Evolutionary conservation across 2,113 vertebrate species (phyloP).

Genomic region (Megaceryle torquata): DNA sequence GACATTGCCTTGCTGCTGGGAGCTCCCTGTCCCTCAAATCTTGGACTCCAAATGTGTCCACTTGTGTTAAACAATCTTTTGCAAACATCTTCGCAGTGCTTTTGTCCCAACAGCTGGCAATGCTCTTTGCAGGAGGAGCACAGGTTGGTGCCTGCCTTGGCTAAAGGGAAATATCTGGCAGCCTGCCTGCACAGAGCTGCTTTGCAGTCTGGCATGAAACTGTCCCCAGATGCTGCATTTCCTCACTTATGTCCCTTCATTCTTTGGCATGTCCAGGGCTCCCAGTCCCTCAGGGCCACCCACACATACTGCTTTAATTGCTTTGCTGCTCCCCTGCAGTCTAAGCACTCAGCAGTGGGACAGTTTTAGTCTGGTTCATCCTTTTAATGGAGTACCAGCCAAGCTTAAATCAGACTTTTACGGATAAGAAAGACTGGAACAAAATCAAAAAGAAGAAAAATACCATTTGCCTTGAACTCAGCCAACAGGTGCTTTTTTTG

Average conservation of each 20-base stretch:
- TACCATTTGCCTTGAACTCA: background rate
- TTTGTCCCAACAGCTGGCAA: rapidly evolving
- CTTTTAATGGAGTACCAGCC: background rate
- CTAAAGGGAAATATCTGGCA: background rate
- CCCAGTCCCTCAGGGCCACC: background rate
- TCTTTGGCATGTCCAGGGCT: background rate
- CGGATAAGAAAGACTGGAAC: background rate
- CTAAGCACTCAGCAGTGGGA: background rate
- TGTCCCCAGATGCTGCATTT: background rate
- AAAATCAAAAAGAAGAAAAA: background rate
- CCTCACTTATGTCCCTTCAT: background rate
- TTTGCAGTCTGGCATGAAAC: background rate
- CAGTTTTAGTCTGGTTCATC: background rate
- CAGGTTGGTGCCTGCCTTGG: background rate
- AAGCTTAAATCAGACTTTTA: background rate
- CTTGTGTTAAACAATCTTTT: background rate
- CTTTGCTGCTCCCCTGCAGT: background rate
- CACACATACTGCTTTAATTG: rapidly evolving
- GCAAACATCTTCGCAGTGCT: background rate
- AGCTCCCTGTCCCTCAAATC: background rate
- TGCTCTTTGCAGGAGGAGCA: background rate
- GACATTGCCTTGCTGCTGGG: background rate
- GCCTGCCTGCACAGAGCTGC: background rate
- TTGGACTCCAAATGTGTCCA: background rate
- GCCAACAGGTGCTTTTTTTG: background rate